Base-by-base conservation (phyloP, 2,888 invertebrate species). In the Synanthedon andrenaeformis region DNA sequence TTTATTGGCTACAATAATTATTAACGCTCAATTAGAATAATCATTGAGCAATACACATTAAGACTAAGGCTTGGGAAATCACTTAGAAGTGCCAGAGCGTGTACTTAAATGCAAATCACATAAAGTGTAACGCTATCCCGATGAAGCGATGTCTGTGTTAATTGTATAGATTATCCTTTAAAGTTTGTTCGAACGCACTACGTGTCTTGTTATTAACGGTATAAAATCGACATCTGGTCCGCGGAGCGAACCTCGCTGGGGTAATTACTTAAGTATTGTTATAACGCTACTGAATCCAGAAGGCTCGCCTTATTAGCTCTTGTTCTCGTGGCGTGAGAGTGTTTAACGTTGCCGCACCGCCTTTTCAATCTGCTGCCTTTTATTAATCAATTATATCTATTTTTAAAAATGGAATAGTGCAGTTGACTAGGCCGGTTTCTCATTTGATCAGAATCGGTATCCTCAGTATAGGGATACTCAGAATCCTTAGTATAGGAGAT, bases 281-380 rank as follows among this genome's bases (percentile, higher is more conserved):
- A 74, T 74, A 74, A 76, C 65, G 81, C 82, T 82, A 81, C 82
- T 75, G 82, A 70, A 76, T 74, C 68, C 72, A 72, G 70, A 74
- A 73, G 71, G 71, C 67, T 69, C 62, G 59, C 57, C 63, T 60
- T 58, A 61, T 62, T 68, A 62, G 58, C 59, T 62, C 63, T 23
- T 59, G 63, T 63, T 59, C 56, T 59, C 60, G 50, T 57, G 67
- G 63, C 70, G 71, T 73, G 74, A 67, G 74, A 77, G 58, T 59
- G 63, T 69, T 69, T 66, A 63, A n/a, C n/a, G 64, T 64, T 61
- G 35, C 57, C 52, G 19, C 53, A 42, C 52, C 50, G 52, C 53
- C 55, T n/a, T 17, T 28, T 23, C 35, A 28, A 13, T 28, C 35
- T 35, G 35, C 10, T 49, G 17, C 23, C 49, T 49, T 13, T 49